Evolutionary conservation across 2,113 vertebrate genomes (phyloP), one percentile per base, ranked within the genome.

Genomic region (Progne subis): DNA sequence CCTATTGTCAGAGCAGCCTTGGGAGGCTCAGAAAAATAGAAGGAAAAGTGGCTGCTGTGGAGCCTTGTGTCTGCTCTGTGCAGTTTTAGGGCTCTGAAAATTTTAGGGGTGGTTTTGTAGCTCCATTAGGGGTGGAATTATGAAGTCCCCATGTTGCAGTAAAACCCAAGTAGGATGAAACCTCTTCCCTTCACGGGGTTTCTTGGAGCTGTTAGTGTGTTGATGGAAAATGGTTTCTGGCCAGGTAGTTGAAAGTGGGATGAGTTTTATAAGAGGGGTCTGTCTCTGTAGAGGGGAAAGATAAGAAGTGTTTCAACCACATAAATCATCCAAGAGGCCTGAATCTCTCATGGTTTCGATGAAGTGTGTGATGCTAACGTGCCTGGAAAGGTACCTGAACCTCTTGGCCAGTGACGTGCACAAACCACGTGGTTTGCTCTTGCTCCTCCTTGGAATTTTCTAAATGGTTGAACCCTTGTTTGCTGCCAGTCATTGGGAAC

Each of bases 341-440:
- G 43, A 14, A 4, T 43, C 10, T 55, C 12, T 25, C 2, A 1
- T 34, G 49, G 15, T 49, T 70, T 74, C 18, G 34, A 3, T 17
- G 14, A 34, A 29, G 16, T 5, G 3, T 37, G 5, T n/a, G n/a
- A 25, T 49, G 2, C 18, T 37, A 5, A 3, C 0, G 5, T 47
- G 64, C 9, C 64, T 59, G 80, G 55, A 32, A 32, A 49, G 52
- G 43, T 32, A 3, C 24, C 41, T 46, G 65, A 12, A 24, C 53
- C 47, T 21, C 8, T 43, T 5, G 23, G 26, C 43, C 2, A 3
- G n/a, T 10, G 14, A 20, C 0, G 0, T 20, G 26, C 29, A 24
- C 57, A 79, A 71, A 39, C 49, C 28, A 2, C 0, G 0, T 0
- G 0, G 6, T 67, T 71, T 39, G 5, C 11, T 61, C 63, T 39